Evolutionary conservation across 2,113 vertebrate genomes (phyloP).

Genomic region (Callipepla squamata): DNA sequence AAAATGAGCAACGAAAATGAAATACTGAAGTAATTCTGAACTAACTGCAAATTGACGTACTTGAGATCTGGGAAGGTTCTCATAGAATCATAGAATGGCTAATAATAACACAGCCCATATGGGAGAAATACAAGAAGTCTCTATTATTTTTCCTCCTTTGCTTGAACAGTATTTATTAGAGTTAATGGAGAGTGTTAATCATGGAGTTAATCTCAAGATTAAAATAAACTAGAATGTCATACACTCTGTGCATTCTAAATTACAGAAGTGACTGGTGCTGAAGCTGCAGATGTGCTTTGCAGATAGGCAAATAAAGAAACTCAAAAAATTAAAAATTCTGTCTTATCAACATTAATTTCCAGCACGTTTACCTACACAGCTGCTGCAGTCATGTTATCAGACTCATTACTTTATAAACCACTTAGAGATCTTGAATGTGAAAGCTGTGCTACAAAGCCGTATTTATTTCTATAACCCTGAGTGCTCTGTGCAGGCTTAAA

Average conservation of each 20-base stretch:
- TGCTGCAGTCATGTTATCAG: conserved; percentile 34
- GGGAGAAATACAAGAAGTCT: background rate
- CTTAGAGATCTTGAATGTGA: background rate
- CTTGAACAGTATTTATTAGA: conserved; percentile 4
- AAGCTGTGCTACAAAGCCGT: conserved; percentile 29
- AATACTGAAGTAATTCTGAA: background rate
- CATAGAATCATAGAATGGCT: background rate
- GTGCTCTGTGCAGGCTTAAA: conserved; percentile 37
- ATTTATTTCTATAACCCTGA: conserved; percentile 18
- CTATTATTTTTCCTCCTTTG: background rate
- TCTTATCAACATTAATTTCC: conserved; percentile 35
- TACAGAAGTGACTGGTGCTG: background rate
- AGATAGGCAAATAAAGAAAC: conserved; percentile 26
- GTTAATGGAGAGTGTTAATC: conserved; percentile 45
- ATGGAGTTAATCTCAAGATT: conserved; percentile 36
- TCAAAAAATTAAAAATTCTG: background rate
- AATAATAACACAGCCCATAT: background rate
- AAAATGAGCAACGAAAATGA: background rate
- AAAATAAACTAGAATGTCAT: conserved; percentile 6
- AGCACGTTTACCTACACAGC: background rate
- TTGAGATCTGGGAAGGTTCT: background rate
- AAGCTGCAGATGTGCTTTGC: background rate
- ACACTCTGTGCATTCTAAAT: conserved; percentile 14
- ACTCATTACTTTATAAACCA: conserved; percentile 53
- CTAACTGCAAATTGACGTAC: background rate